These are phyloP conservation scores for Mus spretus DNA, from an alignment of 2,797 vertebrate species.

Conservation along the genomic window DNA sequence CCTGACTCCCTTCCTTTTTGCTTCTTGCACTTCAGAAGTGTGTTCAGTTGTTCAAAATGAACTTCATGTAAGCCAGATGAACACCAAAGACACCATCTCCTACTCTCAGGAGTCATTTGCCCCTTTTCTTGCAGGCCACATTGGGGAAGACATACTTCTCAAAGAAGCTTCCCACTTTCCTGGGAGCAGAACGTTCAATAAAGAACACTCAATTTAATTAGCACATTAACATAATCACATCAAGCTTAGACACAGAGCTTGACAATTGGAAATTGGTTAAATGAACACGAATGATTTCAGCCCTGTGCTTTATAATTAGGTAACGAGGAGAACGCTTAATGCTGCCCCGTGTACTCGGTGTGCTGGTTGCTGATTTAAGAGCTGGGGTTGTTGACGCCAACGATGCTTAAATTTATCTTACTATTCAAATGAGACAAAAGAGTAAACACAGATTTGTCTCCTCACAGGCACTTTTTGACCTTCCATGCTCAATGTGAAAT, in stretches of 20 bases:
- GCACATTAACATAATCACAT: conserved; percentile 72
- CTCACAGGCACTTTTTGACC: background rate
- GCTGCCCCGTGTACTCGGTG: conserved; percentile 33
- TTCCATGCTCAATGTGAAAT: background rate
- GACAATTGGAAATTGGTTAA: conserved; percentile 74
- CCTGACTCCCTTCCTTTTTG: background rate
- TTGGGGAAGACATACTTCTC: background rate
- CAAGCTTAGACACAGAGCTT: conserved; percentile 11
- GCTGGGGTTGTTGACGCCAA: conserved; percentile 53
- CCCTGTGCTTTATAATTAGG: conserved; percentile 65
- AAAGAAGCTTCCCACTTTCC: conserved; percentile 3
- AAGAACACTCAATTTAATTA: conserved; percentile 55
- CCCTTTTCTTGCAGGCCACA: background rate
- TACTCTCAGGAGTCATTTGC: background rate
- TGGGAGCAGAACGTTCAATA: background rate
- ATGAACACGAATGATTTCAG: conserved; percentile 79
- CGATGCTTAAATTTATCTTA: background rate
- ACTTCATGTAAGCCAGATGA: background rate
- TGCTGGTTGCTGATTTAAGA: conserved; percentile 69
- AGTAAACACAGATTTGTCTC: conserved; percentile 15
- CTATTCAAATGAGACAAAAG: conserved; percentile 40
- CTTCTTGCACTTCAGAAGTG: background rate
- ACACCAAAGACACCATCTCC: background rate
- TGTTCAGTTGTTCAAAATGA: background rate
- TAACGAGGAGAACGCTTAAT: background rate